Base-by-base conservation (phyloP, 2,888 invertebrate genomes). In the Stenchaetothrips biformis region DNA sequence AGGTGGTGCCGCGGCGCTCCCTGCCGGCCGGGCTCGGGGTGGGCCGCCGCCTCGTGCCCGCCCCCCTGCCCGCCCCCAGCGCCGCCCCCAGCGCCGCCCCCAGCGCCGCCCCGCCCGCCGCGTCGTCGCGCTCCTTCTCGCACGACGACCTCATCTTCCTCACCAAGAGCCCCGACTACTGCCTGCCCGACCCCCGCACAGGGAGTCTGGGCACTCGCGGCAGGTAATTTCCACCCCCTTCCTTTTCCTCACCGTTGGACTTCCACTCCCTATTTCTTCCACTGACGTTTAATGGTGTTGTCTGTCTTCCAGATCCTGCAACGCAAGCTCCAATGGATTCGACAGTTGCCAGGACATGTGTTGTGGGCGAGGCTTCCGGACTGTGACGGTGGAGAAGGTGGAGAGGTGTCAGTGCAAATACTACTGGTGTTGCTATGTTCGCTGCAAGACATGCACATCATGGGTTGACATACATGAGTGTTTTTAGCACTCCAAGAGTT, bases 391-490 rank as follows among this genome's bases (percentile, higher is more conserved):
- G 83, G 90, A 91, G 84, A 90, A 91, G 80, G 89, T 92, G 79
- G 93, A 94, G 87, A 89, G 92, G 85, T 95, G 95, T 87, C 92
- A 92, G 85, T 95, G 95, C 89, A 93, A 93, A 86, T 95, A 94
- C 88, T 92, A 93, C 88, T 94, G 93, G 90, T 95, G 95, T 87
- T 95, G 95, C 88, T 93, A 94, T 87, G 95, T 95, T 82, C 93
- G 94, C 88, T 95, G 95, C 88, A 93, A 94, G 87, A 92, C 92
- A 77, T 95, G 95, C 79, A 81, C 80, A 93, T 95, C n/a, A 89
- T 97, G 83, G 97, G 98, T 9, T 97, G 96, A 0, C 92, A 94
- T 0, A 93, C 95, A 0, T 67, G 80, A 81, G 77, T 83, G 83
- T 79, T 4, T 53, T 6, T 53, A 53, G 53, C 18, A 18, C 53